These are phyloP conservation scores for Prunella strophiata DNA, from an alignment of 2,797 vertebrate genomes.

Conservation along the genomic window DNA sequence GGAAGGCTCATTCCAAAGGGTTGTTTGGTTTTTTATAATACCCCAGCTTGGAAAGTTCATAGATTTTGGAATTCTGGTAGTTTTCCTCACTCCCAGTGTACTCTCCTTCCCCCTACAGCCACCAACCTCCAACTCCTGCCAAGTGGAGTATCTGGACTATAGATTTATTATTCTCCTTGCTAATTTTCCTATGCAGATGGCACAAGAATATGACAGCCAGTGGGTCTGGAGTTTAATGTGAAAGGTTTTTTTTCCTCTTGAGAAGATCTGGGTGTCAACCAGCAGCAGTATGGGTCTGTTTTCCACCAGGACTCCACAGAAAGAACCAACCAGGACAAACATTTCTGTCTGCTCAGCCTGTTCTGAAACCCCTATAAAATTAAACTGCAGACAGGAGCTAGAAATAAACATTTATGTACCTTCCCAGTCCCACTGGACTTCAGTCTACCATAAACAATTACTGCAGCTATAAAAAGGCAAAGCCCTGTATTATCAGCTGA, in stretches of 20 bases:
- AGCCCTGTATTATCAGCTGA: background rate
- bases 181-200: background rate
- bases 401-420: conserved; percentile 10
- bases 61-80: background rate
- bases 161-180: background rate
- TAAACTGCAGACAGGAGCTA: background rate
- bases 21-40: background rate
- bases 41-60: background rate
- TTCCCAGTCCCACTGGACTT: background rate
- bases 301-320: background rate
- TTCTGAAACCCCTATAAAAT: background rate
- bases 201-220: background rate
- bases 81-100: background rate
- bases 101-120: background rate
- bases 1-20: background rate
- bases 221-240: background rate
- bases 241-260: background rate
- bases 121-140: background rate
- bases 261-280: background rate
- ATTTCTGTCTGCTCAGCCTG: background rate
- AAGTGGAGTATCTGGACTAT: background rate
- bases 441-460: background rate
- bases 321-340: background rate
- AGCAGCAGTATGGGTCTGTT: background rate
- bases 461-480: background rate